Evolutionary conservation across 2,797 vertebrate species (phyloP).

Genomic region (Poecilia wingei): DNA sequence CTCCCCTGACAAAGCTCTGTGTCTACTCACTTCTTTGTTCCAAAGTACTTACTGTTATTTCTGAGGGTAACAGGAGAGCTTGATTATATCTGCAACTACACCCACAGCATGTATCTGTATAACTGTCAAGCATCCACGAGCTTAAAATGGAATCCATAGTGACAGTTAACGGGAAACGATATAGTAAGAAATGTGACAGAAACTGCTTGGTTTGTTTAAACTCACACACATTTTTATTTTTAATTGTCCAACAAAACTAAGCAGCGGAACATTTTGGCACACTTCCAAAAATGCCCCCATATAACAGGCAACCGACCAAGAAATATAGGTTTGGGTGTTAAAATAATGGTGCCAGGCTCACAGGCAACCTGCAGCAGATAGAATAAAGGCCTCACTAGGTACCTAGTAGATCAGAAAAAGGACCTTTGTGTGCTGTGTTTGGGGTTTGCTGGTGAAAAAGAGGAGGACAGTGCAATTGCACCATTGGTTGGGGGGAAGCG

Average conservation of each 20-base stretch:
- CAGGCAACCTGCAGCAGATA: background rate
- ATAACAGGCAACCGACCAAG: background rate
- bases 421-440: too few species aligned
- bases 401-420: too few species aligned
- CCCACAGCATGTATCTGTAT: background rate
- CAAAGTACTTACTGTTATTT: background rate
- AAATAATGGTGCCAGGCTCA: background rate
- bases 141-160: background rate
- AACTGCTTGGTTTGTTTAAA: background rate
- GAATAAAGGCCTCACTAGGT: background rate
- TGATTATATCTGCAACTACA: background rate
- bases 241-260: background rate
- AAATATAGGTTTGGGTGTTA: background rate
- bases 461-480: too few species aligned
- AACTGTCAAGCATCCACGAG: background rate
- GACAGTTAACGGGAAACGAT: background rate
- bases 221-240: background rate
- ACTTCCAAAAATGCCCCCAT: background rate
- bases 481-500: too few species aligned
- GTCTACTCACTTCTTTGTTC: background rate
- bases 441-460: too few species aligned
- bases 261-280: background rate
- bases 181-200: background rate
- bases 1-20: background rate
- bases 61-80: background rate